These are phyloP conservation scores for Natrix natrix DNA, from an alignment of 2,797 vertebrate species.

Conservation along the genomic window DNA sequence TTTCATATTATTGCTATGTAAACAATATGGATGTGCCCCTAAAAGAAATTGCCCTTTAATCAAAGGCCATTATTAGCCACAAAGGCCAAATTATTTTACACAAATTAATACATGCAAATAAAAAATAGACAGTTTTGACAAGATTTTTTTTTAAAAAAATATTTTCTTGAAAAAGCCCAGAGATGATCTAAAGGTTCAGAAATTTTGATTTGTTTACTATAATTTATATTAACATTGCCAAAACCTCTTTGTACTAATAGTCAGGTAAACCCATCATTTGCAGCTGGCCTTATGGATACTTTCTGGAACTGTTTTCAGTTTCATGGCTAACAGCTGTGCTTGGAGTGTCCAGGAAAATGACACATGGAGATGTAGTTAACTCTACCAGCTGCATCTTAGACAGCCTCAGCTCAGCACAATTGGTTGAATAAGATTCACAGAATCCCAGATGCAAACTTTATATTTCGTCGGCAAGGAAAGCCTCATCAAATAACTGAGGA, in stretches of 20 bases:
- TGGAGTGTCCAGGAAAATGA: slow-evolving; percentile 14
- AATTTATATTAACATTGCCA: slow-evolving; percentile 46
- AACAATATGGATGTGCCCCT: neutral
- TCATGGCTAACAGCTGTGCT: slow-evolving; percentile 12
- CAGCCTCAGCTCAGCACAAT: neutral
- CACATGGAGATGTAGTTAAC: slow-evolving; percentile 13
- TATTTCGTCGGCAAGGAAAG: neutral
- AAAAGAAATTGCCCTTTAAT: neutral
- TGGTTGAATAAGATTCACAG: neutral
- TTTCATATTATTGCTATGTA: neutral
- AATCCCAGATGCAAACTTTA: neutral
- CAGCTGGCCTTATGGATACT: slow-evolving; percentile 32
- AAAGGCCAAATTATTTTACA: neutral
- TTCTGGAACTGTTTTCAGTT: slow-evolving; percentile 36
- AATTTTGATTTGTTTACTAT: slow-evolving; percentile 53
- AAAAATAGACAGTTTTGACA: neutral
- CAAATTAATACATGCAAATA: slow-evolving; percentile 5
- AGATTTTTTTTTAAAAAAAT: no score
- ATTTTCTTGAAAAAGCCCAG: slow-evolving; percentile 4
- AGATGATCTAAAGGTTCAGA: slow-evolving; percentile 21
- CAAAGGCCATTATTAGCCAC: neutral
- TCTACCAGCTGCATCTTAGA: slow-evolving; percentile 20
- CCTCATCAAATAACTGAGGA: neutral
- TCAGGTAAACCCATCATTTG: slow-evolving; percentile 21
- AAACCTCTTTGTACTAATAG: slow-evolving; percentile 20